Evolutionary conservation across 2,888 invertebrate genomes (phyloP), one percentile per base, ranked within the genome.

Genomic region (Chalcosyrphus nemorum): DNA sequence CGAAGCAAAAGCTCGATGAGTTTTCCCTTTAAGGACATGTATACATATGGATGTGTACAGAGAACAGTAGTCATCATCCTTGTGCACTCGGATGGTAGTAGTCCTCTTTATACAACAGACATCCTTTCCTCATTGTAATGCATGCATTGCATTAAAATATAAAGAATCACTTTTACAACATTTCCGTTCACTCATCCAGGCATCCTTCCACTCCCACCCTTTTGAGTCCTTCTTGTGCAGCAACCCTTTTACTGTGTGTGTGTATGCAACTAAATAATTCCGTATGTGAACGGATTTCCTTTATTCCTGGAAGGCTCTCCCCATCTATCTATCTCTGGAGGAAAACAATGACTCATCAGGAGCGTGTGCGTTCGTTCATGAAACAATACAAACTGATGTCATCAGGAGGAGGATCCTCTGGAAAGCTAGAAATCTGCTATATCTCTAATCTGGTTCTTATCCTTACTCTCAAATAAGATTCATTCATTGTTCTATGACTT

Each of bases 81-180:
- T 27, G 29, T 27, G n/a, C 32, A 11, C 54, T 38, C 50, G 68
- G 38, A 11, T 13, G 21, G n/a, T 15, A 32, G 38, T 66, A 47
- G 41, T 43, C 43, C 17, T 77, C 6, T 57, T 13, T 63, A 21
- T 9, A 38, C 52, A 52, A 29, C 54, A 65, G 41, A n/a, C 41
- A 76, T 61, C 52, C 9, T 61, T 24, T 24, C 72, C 72, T 56
- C 72, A 45, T 75, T 72, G 68, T 78, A 78, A 84, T 84, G 78
- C 74, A 78, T 84, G 84, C 84, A 78, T 65, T 84, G 74, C 84
- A 84, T 84, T 78, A 75, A 84, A 78, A 78, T 84, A 74, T 84
- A 84, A 84, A 84, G 84, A 84, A 84, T 84, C 84, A 84, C 84
- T 84, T 78, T 78, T 78, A 84, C 74, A 84, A 84, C 84, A 74